Base-by-base conservation (phyloP, 1,140 invertebrate species). In the Heliconius himera region DNA sequence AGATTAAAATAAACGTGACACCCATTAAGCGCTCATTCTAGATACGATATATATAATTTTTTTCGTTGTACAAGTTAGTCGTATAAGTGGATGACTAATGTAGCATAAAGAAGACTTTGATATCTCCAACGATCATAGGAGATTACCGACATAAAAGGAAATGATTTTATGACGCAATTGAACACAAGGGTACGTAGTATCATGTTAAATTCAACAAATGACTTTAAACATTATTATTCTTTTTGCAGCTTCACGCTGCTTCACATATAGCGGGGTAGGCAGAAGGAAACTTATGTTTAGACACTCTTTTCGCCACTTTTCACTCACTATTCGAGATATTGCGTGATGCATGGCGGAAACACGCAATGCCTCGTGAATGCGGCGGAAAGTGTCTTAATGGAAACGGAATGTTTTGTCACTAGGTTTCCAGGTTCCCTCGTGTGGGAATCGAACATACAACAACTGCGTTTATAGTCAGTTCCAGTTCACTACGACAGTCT, bases 71-170 rank as follows among this genome's bases (percentile, higher is more conserved):
- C n/a, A 29, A 66, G 60, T 16, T 29, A 66, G 11, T 66, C 29
- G 22, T 60, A 66, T 22, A 66, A 66, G 60, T 26, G 22, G 11
- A 66, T 66, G 60, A 66, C 60, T 29, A 66, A 66, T 66, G 60
- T 66, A 66, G 60, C 26, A 66, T 66, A 66, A 66, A 66, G 60
- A 66, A 66, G 26, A 66, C 60, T 66, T 66, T 56, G 54, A 56
- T 56, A 66, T 66, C 26, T 66, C 60, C 22, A 66, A 29, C 60
- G 9, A 66, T 26, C 60, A 66, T 66, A 66, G 60, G 60, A 66
- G 60, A 66, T 66, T 66, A 66, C 60, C 60, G 60, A 66, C 60
- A 66, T 66, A 66, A 66, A 66, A 66, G 60, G 60, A 66, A 66
- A 66, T 66, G 22, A 29, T 66, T 66, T 66, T 16, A 66, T 66